Conservation (phyloP, 2,113 vertebrate species). For the Corythoichthys intestinalis region DNA sequence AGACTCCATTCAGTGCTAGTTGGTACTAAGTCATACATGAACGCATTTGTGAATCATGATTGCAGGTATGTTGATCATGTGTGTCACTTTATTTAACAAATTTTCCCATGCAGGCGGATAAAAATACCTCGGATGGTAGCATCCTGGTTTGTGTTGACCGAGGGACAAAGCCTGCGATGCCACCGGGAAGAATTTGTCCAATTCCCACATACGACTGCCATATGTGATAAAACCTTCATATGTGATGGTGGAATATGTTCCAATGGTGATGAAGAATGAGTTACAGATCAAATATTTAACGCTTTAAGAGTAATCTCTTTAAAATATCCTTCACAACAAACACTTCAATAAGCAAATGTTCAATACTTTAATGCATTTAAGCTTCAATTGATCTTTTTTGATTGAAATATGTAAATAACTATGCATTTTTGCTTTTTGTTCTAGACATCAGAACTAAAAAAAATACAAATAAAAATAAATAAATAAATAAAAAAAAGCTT, state of each 20-base stretch:
- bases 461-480: slow-evolving; percentile 6
- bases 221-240: slow-evolving; percentile 26
- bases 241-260: not conserved
- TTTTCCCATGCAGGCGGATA: slow-evolving; percentile 28
- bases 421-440: slow-evolving; percentile 16
- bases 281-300: not conserved
- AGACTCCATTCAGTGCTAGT: too few relatives aligned
- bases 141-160: slow-evolving; percentile 44
- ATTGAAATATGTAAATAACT: slow-evolving; percentile 39
- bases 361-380: not conserved
- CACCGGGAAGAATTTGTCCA: slow-evolving; percentile 18
- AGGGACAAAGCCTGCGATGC: slow-evolving; percentile 18
- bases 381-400: not conserved
- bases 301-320: not conserved
- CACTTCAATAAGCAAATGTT: not conserved
- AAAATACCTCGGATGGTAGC: slow-evolving; percentile 33
- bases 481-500: not conserved
- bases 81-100: slow-evolving; percentile 3
- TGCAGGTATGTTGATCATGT: not conserved
- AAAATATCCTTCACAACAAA: not conserved
- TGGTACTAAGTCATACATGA: too few relatives aligned
- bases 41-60: too few relatives aligned
- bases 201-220: slow-evolving; percentile 1
- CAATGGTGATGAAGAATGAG: not conserved
- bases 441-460: slow-evolving; percentile 7